A percentile compares a stretch with the other conserved stretches of the same genome.
These are phyloP conservation scores for Patella pellucida DNA, from an alignment of 2,888 invertebrate species.

Conservation along the genomic window DNA sequence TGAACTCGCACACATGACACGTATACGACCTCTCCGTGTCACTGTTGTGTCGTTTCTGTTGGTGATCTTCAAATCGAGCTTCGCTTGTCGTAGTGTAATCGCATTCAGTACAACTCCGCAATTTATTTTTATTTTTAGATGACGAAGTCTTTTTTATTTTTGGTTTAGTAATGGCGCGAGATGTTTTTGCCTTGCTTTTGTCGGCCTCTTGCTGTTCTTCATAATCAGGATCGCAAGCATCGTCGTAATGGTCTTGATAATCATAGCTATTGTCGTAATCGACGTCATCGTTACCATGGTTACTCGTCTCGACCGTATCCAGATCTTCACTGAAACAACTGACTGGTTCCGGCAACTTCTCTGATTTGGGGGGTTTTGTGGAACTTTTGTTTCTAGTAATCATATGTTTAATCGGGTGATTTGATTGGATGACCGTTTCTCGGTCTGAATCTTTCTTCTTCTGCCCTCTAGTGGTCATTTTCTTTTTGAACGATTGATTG, in stretches of 20 bases:
- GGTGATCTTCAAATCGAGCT: constrained; percentile 45
- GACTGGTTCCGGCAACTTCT: constrained; percentile 16
- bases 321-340: constrained; percentile 26
- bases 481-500: constrained; percentile 33
- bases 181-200: constrained; percentile 22
- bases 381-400: background rate
- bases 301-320: constrained; percentile 19
- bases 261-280: constrained; percentile 34
- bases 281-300: constrained; percentile 40
- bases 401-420: background rate
- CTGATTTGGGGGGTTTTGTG: background rate
- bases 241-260: constrained; percentile 26
- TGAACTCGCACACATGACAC: constrained; percentile 78
- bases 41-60: constrained; percentile 44
- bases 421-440: background rate
- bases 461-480: constrained; percentile 4
- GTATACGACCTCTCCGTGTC: constrained; percentile 37
- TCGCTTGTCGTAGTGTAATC: constrained; percentile 40
- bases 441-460: constrained; percentile 6
- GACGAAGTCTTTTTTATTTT: background rate
- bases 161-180: background rate
- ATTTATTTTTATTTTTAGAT: constrained; percentile 15
- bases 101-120: constrained; percentile 42
- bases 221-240: constrained; percentile 26
- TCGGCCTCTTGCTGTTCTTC: constrained; percentile 24